Percentiles rank a stretch among this genome's conserved stretches.
Evolutionary conservation across 2,797 vertebrate species (phyloP).

Genomic region (Florisuga fusca): DNA sequence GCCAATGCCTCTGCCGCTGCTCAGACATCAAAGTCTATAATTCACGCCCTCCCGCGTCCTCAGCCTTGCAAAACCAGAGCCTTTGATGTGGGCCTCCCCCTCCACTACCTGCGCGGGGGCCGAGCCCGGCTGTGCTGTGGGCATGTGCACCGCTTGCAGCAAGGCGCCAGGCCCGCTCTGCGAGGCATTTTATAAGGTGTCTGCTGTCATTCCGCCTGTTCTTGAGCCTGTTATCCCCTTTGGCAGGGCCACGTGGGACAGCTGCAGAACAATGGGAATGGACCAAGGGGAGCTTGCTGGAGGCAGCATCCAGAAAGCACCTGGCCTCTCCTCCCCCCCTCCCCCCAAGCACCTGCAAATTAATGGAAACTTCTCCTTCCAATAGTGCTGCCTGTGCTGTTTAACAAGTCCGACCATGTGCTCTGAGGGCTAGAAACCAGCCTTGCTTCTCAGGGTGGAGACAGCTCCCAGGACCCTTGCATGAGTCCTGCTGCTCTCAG

Average conservation of each 20-base stretch:
- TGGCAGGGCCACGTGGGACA: not conserved
- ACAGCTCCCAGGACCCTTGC: not conserved
- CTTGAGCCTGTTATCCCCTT: conserved; percentile 59
- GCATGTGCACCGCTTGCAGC: conserved; percentile 47
- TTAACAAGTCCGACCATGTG: conserved; percentile 34
- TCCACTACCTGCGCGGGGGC: conserved; percentile 64
- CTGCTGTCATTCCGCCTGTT: conserved; percentile 71
- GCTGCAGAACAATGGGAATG: conserved; percentile 42
- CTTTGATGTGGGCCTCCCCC: conserved; percentile 72
- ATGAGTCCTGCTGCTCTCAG: not conserved
- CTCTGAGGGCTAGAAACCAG: conserved; percentile 11
- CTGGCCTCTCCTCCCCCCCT: conserved; percentile 44
- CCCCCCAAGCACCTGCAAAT: conserved; percentile 68
- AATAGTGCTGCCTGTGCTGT: conserved; percentile 8
- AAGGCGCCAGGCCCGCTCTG: conserved; percentile 69
- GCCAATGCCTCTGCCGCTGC: conserved; percentile 57
- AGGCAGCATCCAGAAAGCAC: conserved; percentile 64
- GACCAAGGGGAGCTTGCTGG: conserved; percentile 22
- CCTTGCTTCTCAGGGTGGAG: not conserved
- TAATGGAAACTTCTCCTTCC: conserved; percentile 67
- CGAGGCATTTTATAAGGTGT: conserved; percentile 72
- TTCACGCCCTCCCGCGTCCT: conserved; percentile 74
- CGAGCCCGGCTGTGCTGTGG: conserved; percentile 72
- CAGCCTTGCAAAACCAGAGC: conserved; percentile 71
- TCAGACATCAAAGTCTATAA: conserved; percentile 75